Evolutionary conservation across 2,888 invertebrate genomes (phyloP), one percentile per base, ranked within the genome.

Genomic region (Onchidella celtica): DNA sequence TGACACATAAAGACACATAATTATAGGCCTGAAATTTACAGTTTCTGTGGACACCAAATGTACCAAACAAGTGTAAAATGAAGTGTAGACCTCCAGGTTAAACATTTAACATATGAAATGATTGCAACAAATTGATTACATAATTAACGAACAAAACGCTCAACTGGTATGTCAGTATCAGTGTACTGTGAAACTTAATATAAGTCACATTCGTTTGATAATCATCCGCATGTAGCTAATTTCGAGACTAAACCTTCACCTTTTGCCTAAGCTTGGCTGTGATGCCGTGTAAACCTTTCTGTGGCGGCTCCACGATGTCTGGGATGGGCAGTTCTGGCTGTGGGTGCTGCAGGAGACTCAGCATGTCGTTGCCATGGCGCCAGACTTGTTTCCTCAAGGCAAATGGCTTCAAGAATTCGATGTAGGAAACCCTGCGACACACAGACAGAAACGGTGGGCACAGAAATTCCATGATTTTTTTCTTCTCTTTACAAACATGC

Each of bases 351-450:
- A 92, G 86, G 70, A 92, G 85, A 6, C 89, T 87, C 84, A 90
- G 77, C 91, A 92, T 91, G 88, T 92, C 89, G 89, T 92, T 92
- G 27, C 92, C 92, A 83, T 91, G 91, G 40, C 91, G 91, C 92
- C 92, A 92, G n/a, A 86, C 86, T 83, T 91, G 91, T 80, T 89
- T 90, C 70, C 90, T 87, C 74, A 90, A 78, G 34, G 92, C 92
- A 84, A 92, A 93, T 14, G 92, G 92, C 83, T 91, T 92, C 87
- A 93, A 85, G 84, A 93, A 92, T 84, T 92, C 92, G 3, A 92
- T 86, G 84, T 93, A 93, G 3, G 91, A 91, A 27, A 93, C 89
- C 83, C 93, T 92, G 87, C 3, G 9, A 29, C 17, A n/a, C 55
- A 61, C 57, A 11, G 14, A 9, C 11, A 27, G 27, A 61, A 24